A percentile compares a stretch with the other conserved stretches of the same genome.
Evolutionary conservation across 2,888 invertebrate genomes (phyloP).

Genomic region (Leptinotarsa tumamoca): DNA sequence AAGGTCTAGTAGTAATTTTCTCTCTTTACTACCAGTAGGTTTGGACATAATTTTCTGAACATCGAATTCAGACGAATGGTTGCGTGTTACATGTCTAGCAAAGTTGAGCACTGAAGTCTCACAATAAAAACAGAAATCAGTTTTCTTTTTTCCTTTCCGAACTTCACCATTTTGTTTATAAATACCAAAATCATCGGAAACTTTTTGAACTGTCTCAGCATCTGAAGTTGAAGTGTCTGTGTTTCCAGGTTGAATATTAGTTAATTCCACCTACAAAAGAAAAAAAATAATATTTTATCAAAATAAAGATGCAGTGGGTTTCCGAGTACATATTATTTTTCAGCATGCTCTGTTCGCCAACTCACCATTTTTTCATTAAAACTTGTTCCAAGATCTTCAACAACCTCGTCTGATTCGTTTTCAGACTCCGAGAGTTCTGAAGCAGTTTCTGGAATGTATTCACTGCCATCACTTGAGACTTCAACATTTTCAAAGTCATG

Average conservation of each 20-base stretch:
- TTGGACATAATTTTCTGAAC: constrained; percentile 32
- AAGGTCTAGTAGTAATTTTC: constrained; percentile 25
- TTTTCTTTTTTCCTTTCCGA: constrained; percentile 19
- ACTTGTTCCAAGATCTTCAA: constrained; percentile 9
- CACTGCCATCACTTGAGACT: constrained; percentile 13
- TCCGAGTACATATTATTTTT: not conserved
- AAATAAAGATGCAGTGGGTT: constrained; percentile 10
- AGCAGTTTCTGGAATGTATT: constrained; percentile 21
- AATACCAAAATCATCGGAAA: too few species aligned
- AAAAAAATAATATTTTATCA: not conserved
- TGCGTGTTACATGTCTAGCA: constrained; percentile 27
- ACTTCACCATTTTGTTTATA: constrained; percentile 18
- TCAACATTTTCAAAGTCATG: constrained; percentile 20
- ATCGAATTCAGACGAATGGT: constrained; percentile 26
- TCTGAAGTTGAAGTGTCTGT: constrained; percentile 18
- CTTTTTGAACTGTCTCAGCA: not conserved
- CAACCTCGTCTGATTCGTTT: constrained; percentile 2
- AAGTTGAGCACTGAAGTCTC: too few species aligned
- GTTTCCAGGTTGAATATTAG: not conserved
- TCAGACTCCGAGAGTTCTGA: constrained; percentile 14
- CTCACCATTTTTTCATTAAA: constrained; percentile 14
- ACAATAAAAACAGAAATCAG: constrained; percentile 7
- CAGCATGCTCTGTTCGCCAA: not conserved
- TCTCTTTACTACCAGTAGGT: constrained; percentile 18
- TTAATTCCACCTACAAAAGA: not conserved